Base-by-base conservation (phyloP, 2,797 vertebrate genomes). In the Acanthurus leucopareius region DNA sequence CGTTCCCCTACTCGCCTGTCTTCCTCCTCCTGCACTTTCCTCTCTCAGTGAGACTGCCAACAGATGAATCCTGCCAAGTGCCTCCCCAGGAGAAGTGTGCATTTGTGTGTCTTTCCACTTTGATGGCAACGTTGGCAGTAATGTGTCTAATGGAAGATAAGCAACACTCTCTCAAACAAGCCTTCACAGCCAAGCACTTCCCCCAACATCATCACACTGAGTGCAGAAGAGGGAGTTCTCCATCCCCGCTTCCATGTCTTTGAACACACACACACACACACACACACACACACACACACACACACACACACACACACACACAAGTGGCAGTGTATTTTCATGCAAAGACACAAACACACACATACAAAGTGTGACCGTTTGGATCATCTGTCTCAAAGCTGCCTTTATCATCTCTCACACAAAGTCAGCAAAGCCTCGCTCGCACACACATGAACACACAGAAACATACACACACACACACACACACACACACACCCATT, bases 131-230 rank as follows among this genome's bases (percentile, higher is more conserved):
- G 47, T 87, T 92, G 90, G 89, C 91, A 90, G 89, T 94, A 95
- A 95, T 93, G 92, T 93, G 93, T 93, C 92, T 94, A 92, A 94
- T 93, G 82, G 90, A 92, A 92, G 92, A 93, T 92, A 92, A 93
- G 91, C 89, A 91, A 90, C 86, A 84, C 79, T 85, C 85, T 85
- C 77, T 78, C 77, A 86, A 79, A 90, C 82, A 73, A 83, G 88
- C 84, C 77, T 91, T 88, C 80, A 80, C 82, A 86, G 84, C 76
- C 79, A 84, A 91, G 72, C 85, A 79, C 85, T 77, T 84, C 88
- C 73, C 82, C 80, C 84, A 89, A 84, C 86, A 86, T 90, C 88
- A 92, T 85, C 89, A 85, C 35, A 75, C 88, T 72, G 86, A 86
- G 82, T 68, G 82, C 74, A 82, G 76, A 45, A 77, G 68, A 88